A percentile compares a stretch with the other conserved stretches of the same genome.
These are phyloP conservation scores for Serripes groenlandicus DNA, from an alignment of 2,888 invertebrate species.

Conservation along the genomic window DNA sequence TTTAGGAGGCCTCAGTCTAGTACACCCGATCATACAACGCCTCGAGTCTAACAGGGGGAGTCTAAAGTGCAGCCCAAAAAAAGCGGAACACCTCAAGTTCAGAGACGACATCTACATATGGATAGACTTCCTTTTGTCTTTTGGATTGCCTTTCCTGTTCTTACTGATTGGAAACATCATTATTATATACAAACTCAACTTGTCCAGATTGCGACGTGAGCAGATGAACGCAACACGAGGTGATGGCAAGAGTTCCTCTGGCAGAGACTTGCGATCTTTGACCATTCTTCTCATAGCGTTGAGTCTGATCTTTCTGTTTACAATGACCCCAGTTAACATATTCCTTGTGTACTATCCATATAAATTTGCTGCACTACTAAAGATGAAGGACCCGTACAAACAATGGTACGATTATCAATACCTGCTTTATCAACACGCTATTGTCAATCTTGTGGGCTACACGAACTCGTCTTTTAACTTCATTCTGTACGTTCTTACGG, in stretches of 20 bases:
- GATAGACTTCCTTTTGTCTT: conserved; percentile 44
- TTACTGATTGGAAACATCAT: conserved; percentile 38
- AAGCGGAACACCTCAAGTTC: conserved; percentile 58
- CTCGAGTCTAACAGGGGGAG: not conserved
- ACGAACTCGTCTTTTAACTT: conserved; percentile 57
- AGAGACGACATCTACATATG: conserved; percentile 21
- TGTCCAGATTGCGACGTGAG: conserved; percentile 23
- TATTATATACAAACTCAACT: conserved; percentile 38
- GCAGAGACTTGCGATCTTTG: conserved; percentile 37
- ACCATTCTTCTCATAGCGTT: conserved; percentile 40
- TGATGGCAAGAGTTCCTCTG: not conserved
- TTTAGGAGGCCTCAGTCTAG: conserved; percentile 13
- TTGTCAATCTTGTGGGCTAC: conserved; percentile 55
- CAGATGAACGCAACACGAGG: conserved; percentile 32
- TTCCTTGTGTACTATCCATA: conserved; percentile 36
- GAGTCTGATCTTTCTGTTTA: conserved; percentile 44
- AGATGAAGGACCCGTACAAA: conserved; percentile 24
- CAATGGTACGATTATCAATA: conserved; percentile 47
- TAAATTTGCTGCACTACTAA: conserved; percentile 10
- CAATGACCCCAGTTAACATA: conserved; percentile 46
- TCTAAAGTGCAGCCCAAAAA: conserved; percentile 33
- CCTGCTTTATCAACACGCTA: conserved; percentile 36
- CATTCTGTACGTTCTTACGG: conserved; percentile 58
- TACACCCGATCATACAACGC: conserved; percentile 34
- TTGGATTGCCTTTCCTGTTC: conserved; percentile 40